These are phyloP conservation scores for Gavia stellata DNA, from an alignment of 2,113 vertebrate genomes.

Conservation along the genomic window DNA sequence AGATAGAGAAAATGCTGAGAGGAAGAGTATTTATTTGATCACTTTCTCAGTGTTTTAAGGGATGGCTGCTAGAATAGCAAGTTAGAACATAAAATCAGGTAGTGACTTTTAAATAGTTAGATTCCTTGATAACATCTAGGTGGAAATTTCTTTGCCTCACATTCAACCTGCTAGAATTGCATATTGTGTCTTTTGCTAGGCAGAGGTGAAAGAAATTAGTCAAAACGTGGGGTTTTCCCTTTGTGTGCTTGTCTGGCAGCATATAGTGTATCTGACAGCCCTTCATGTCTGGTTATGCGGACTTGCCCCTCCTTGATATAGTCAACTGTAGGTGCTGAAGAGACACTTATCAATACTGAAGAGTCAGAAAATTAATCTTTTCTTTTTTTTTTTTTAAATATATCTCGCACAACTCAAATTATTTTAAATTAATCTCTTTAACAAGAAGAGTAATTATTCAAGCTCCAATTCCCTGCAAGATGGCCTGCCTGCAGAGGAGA, in stretches of 20 bases:
- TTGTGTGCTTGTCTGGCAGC: neutral
- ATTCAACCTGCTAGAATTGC: neutral
- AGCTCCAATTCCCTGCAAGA: neutral
- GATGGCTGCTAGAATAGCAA: neutral
- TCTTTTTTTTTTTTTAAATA: neutral
- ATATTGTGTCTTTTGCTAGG: neutral
- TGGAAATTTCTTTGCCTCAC: neutral
- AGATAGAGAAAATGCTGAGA: neutral
- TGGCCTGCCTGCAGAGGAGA: neutral
- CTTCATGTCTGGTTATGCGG: accelerated
- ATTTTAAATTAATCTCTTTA: neutral
- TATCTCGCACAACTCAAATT: neutral
- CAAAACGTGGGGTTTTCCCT: neutral
- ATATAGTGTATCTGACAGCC: neutral
- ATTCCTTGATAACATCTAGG: neutral
- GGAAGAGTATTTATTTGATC: neutral
- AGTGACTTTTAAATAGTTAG: neutral
- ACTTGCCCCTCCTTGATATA: neutral
- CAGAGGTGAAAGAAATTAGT: neutral
- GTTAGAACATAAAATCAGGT: neutral
- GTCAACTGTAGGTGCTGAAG: neutral
- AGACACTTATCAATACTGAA: neutral
- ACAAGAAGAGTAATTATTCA: neutral
- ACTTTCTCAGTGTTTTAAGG: neutral
- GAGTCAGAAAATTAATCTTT: neutral